Evolutionary conservation across 2,113 vertebrate genomes (phyloP).

Genomic region (Hyaena hyaena): DNA sequence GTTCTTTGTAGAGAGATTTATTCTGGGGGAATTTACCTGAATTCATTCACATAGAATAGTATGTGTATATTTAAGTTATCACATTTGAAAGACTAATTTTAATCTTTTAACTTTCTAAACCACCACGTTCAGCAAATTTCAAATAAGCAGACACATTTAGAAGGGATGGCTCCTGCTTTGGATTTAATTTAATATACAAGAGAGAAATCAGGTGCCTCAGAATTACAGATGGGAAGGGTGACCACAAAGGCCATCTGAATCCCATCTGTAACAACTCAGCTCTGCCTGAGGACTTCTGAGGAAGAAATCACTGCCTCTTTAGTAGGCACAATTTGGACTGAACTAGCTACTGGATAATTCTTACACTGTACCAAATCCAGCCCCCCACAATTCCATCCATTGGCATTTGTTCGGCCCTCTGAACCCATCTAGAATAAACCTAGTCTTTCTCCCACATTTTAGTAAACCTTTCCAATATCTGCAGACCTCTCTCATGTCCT

Average conservation of each 20-base stretch:
- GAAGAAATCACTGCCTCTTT: not conserved
- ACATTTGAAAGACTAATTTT: not conserved
- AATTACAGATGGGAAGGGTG: not conserved
- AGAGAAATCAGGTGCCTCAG: not conserved
- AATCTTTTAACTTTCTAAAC: conserved; percentile 17
- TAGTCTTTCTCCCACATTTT: not conserved
- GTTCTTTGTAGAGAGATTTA: conserved; percentile 21
- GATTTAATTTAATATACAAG: not conserved
- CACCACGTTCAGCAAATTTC: not conserved
- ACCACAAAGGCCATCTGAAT: not conserved
- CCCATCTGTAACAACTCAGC: not conserved
- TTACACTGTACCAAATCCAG: not conserved
- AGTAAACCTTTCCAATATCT: not conserved
- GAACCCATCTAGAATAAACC: not conserved
- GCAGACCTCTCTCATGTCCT: not conserved
- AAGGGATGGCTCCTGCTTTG: not conserved
- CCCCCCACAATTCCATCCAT: fast-evolving
- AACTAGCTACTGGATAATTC: not conserved
- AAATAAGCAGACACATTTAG: not conserved
- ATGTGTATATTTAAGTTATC: not conserved
- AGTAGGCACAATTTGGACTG: not conserved
- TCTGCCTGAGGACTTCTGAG: not conserved
- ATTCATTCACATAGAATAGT: not conserved
- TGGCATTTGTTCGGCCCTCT: not conserved
- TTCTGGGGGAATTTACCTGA: not conserved